These are phyloP conservation scores for Rallus limicola DNA, from an alignment of 2,113 vertebrate species.

Conservation along the genomic window DNA sequence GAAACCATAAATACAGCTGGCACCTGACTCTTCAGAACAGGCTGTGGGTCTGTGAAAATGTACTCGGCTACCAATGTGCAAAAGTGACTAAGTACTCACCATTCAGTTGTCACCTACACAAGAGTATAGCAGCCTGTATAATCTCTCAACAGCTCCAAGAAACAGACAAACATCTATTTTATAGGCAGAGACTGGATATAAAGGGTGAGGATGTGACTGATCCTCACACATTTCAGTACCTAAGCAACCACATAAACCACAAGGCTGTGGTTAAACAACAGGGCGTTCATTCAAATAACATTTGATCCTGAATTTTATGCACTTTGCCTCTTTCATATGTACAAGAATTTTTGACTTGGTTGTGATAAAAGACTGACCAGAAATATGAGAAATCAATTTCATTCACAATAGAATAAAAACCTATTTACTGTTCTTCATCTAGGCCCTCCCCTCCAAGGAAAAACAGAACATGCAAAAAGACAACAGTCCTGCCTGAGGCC, in stretches of 20 bases:
- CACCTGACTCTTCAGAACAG: not conserved
- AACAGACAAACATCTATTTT: not conserved
- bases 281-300: not conserved
- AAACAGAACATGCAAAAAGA: not conserved
- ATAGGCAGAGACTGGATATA: not conserved
- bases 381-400: not conserved
- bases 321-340: not conserved
- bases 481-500: not conserved
- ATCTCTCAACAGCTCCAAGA: not conserved
- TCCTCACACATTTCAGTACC: not conserved
- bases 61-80: not conserved
- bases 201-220: not conserved
- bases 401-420: not conserved
- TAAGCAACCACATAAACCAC: not conserved
- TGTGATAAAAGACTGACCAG: not conserved
- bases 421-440: not conserved
- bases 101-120: not conserved
- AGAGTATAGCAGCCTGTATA: not conserved
- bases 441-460: not conserved
- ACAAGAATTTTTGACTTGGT: not conserved
- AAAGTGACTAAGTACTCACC: not conserved
- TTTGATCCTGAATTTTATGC: not conserved
- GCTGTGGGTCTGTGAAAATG: not conserved
- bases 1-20: not conserved
- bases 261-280: not conserved